Percentiles rank a stretch among this genome's conserved stretches.
Conservation (phyloP, 2,113 vertebrate genomes). For the Pampusana beccarii region DNA sequence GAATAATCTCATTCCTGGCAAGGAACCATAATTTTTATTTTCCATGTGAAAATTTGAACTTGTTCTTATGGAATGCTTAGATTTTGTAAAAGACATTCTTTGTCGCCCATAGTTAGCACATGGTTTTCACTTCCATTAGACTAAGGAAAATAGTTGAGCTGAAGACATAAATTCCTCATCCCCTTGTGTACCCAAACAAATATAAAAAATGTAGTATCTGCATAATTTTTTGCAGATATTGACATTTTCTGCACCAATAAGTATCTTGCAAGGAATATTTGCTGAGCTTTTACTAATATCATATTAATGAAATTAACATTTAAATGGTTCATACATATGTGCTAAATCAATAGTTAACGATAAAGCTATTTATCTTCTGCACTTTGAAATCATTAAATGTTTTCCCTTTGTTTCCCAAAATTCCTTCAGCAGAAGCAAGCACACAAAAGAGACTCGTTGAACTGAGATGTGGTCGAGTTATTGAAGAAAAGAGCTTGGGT, state of each 20-base stretch:
- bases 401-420: background rate
- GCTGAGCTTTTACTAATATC: background rate
- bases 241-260: background rate
- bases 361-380: background rate
- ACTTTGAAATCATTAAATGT: background rate
- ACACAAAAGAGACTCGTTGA: background rate
- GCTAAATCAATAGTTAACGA: background rate
- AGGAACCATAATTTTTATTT: background rate
- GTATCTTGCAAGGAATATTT: background rate
- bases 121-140: background rate
- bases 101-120: fast-evolving
- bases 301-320: background rate
- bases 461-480: background rate
- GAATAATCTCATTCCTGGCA: background rate
- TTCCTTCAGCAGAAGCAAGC: background rate
- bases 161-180: background rate
- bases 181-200: background rate
- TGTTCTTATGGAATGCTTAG: background rate
- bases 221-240: background rate
- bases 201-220: background rate
- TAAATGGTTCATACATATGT: background rate
- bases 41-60: background rate
- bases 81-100: background rate
- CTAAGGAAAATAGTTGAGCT: background rate
- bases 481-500: background rate